Conservation (phyloP, 2,797 vertebrate species). For the Parambassis ranga region DNA sequence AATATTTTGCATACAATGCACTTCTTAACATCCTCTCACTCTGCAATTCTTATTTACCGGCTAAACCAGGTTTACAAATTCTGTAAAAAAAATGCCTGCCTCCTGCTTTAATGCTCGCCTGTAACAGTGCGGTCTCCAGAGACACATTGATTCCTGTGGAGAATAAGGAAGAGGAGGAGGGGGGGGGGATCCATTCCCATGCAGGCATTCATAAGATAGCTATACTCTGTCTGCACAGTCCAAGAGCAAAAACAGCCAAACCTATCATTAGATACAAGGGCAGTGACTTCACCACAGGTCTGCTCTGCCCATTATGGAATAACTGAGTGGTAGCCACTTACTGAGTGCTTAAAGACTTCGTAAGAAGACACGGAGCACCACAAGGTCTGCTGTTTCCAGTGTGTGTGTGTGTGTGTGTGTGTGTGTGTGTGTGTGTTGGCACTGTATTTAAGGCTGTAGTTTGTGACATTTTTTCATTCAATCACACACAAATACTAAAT, state of each 20-base stretch:
- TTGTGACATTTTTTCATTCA: no score
- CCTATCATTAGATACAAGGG: slow-evolving; percentile 60
- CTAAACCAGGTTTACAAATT: slow-evolving; percentile 26
- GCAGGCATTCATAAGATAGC: slow-evolving; percentile 26
- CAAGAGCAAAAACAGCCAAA: slow-evolving; percentile 46
- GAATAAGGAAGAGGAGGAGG: slow-evolving; percentile 32
- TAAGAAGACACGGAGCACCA: slow-evolving; percentile 36
- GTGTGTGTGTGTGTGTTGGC: no score
- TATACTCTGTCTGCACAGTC: slow-evolving; percentile 38
- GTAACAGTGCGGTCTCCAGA: slow-evolving; percentile 17
- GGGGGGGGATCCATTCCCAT: slow-evolving; percentile 22
- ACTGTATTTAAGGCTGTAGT: no score
- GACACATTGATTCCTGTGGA: slow-evolving; percentile 24
- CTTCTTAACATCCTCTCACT: not conserved
- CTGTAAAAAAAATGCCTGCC: slow-evolving; percentile 47
- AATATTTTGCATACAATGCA: not conserved
- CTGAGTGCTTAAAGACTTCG: slow-evolving; percentile 21
- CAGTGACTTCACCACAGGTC: slow-evolving; percentile 54
- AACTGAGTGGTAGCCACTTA: slow-evolving; percentile 50
- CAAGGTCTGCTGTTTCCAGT: slow-evolving; percentile 7
- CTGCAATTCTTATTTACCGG: slow-evolving; percentile 13
- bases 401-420: slow-evolving; percentile 8
- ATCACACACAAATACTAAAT: no score
- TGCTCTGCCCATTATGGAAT: slow-evolving; percentile 61
- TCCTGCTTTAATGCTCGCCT: slow-evolving; percentile 17